These are phyloP conservation scores for Pangasius larnaudii DNA, from an alignment of 2,797 vertebrate genomes.

Conservation along the genomic window DNA sequence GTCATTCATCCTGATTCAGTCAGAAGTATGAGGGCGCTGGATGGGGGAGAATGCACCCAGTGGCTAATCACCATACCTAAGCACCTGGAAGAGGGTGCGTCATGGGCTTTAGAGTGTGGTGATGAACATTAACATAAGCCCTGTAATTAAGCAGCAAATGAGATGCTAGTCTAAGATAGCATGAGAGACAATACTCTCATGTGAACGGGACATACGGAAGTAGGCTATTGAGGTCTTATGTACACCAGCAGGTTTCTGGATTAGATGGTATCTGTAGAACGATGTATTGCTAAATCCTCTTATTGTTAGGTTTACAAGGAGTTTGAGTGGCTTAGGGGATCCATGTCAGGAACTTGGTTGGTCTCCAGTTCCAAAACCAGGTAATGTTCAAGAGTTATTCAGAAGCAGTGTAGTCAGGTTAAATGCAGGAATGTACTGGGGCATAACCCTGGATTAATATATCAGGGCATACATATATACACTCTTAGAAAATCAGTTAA, in stretches of 20 bases:
- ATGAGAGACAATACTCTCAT: conserved; percentile 23
- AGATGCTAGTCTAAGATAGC: conserved; percentile 28
- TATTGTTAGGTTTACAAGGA: conserved; percentile 22
- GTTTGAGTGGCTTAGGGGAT: background rate
- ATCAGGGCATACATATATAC: background rate
- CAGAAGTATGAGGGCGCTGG: conserved; percentile 32
- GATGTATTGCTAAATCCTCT: conserved; percentile 24
- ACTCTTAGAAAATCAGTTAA: background rate
- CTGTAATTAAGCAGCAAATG: conserved; percentile 47
- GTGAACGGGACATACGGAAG: conserved; percentile 20
- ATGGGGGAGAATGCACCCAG: conserved; percentile 39
- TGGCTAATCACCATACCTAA: conserved; percentile 48
- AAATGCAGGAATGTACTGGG: background rate
- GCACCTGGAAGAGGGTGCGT: conserved; percentile 45
- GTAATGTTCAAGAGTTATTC: background rate
- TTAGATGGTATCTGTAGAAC: conserved; percentile 11
- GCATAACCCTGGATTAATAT: background rate
- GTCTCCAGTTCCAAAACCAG: background rate
- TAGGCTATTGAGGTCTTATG: conserved; percentile 20
- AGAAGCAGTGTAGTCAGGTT: background rate
- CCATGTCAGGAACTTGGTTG: background rate
- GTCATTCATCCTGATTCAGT: conserved; percentile 51
- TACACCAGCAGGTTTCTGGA: conserved; percentile 37
- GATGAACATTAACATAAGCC: conserved; percentile 53
- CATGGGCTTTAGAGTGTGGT: conserved; percentile 35